phyloP scores from a whole-genome alignment of 92 coral and sea anemone species.

The Meandrina meandrites region DNA sequence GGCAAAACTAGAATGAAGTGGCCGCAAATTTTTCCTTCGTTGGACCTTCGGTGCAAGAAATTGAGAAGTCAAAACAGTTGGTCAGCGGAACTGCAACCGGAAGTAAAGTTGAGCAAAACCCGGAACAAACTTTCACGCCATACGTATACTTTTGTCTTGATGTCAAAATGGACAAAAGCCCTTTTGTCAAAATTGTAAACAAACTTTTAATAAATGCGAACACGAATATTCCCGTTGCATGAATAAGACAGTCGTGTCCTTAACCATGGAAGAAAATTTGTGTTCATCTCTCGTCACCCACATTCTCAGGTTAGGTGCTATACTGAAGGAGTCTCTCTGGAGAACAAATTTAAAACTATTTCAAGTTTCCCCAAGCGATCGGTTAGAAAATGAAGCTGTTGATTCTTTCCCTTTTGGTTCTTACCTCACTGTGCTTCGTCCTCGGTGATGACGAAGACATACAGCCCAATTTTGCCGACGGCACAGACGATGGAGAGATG shows the following conservation, averaged over 20 bases:
- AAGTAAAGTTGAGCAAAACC: constrained; percentile 9
- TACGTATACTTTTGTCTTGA: neutral
- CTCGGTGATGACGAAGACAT: constrained; percentile 25
- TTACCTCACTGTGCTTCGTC: constrained; percentile 18
- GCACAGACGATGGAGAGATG: neutral
- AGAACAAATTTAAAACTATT: neutral
- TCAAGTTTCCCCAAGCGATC: neutral
- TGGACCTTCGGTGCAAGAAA: neutral
- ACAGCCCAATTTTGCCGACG: constrained; percentile 19
- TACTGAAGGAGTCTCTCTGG: neutral
- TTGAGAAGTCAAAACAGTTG: neutral
- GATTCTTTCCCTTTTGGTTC: constrained; percentile 31
- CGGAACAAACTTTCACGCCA: neutral
- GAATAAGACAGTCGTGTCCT: constrained; percentile 18
- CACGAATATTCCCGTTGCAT: constrained; percentile 39
- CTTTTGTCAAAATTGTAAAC: neutral
- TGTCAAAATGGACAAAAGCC: neutral
- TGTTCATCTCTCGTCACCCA: neutral
- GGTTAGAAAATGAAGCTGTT: constrained; percentile 20
- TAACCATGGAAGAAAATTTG: constrained; percentile 25
- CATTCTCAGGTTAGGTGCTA: constrained; percentile 15
- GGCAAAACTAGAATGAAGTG: neutral
- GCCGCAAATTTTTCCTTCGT: neutral
- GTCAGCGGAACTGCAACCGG: constrained; percentile 43
- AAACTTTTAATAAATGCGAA: constrained; percentile 8